Evolutionary conservation across 2,797 vertebrate species (phyloP).

Genomic region (Synanceia verrucosa): DNA sequence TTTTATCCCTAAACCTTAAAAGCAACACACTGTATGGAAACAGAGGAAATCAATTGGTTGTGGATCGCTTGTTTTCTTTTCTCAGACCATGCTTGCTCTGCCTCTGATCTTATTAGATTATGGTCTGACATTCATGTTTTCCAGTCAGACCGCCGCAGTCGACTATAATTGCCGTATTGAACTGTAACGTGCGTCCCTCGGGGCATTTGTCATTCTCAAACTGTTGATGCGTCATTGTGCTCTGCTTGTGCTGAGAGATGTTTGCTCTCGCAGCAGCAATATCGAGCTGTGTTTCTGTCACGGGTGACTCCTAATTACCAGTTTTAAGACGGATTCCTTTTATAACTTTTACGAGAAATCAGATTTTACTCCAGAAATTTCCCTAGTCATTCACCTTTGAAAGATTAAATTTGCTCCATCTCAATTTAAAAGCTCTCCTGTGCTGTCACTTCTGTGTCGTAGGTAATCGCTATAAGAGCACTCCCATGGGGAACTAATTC

Average conservation of each 20-base stretch:
- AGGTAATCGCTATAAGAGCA: constrained; percentile 59
- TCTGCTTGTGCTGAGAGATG: constrained; percentile 27
- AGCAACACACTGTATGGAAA: not conserved
- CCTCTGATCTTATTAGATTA: constrained; percentile 43
- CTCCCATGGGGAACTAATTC: constrained; percentile 57
- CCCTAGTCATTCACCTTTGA: constrained; percentile 7
- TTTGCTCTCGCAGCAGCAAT: not conserved
- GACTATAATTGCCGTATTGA: constrained; percentile 47
- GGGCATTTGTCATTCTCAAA: constrained; percentile 42
- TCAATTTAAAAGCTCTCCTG: constrained; percentile 4
- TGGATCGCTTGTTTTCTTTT: constrained; percentile 42
- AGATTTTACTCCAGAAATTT: constrained; percentile 31
- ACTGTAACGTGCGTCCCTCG: constrained; percentile 32
- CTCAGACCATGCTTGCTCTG: constrained; percentile 22
- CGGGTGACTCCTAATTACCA: constrained; percentile 21
- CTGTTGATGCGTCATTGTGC: constrained; percentile 36
- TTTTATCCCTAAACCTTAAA: not conserved
- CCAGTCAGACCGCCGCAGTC: constrained; percentile 28
- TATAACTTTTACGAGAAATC: constrained; percentile 11
- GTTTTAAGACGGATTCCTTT: constrained; percentile 19
- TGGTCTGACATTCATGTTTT: constrained; percentile 43
- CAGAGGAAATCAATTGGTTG: constrained; percentile 33
- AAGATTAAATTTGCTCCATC: constrained; percentile 1
- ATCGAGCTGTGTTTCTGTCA: constrained; percentile 28
- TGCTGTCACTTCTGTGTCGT: constrained; percentile 28